Evolutionary conservation across 2,888 invertebrate genomes (phyloP).

Genomic region (Adela reaumurella): DNA sequence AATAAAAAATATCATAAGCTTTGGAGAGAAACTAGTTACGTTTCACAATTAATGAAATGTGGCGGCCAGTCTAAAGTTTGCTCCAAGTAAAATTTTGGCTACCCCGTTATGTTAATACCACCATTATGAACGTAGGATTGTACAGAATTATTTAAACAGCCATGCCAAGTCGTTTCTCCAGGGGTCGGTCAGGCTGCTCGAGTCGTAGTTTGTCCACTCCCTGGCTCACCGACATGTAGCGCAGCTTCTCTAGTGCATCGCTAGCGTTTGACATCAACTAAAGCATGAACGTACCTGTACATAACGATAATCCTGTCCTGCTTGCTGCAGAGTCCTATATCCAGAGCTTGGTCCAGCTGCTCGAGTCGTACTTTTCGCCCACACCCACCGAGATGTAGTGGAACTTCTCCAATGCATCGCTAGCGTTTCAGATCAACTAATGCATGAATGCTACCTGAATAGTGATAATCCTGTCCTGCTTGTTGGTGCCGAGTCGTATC

Average conservation of each 20-base stretch:
- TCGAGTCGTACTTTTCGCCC: slow-evolving; percentile 42
- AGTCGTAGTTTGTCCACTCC: slow-evolving; percentile 47
- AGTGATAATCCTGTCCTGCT: slow-evolving; percentile 75
- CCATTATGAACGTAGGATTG: no score
- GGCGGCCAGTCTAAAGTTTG: no score
- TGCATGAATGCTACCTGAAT: slow-evolving; percentile 77
- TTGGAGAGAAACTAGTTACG: no score
- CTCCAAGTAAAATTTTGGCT: no score
- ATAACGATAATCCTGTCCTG: slow-evolving; percentile 79
- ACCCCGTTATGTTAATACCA: no score
- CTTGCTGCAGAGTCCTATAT: slow-evolving; percentile 88
- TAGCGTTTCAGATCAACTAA: slow-evolving; percentile 94
- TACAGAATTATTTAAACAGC: no score
- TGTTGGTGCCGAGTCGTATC: slow-evolving; percentile 86
- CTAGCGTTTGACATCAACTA: slow-evolving; percentile 96
- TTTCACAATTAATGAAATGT: no score
- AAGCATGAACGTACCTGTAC: slow-evolving; percentile 82
- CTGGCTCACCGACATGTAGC: slow-evolving; percentile 68
- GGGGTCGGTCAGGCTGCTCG: slow-evolving; percentile 58
- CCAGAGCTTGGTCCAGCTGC: slow-evolving; percentile 65
- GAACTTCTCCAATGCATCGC: slow-evolving; percentile 95
- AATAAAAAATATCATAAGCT: no score
- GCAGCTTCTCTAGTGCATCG: slow-evolving; percentile 93
- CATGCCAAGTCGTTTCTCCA: slow-evolving; percentile 87
- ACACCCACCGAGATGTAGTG: slow-evolving; percentile 69